phyloP scores from a whole-genome alignment of 2,888 invertebrate genomes.

The Oscheius onirici region DNA sequence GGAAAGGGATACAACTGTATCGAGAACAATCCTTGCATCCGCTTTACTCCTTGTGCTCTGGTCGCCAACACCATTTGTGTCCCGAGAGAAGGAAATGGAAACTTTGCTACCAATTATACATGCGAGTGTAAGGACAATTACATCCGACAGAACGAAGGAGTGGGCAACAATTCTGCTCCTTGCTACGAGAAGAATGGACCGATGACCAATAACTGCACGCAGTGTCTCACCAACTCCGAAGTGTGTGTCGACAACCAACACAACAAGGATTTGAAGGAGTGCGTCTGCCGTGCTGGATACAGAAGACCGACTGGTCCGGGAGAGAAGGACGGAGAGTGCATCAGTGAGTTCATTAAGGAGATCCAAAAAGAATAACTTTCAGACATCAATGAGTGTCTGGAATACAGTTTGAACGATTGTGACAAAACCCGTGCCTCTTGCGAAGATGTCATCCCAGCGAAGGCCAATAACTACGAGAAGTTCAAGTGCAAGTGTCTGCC shows the following conservation, averaged over 20 bases:
- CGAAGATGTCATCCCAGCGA: slow-evolving; percentile 2
- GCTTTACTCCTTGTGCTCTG: slow-evolving; percentile 6
- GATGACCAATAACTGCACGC: slow-evolving; percentile 26
- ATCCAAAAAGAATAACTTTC: slow-evolving; percentile 7
- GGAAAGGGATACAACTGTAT: slow-evolving; percentile 38
- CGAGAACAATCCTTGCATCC: slow-evolving; percentile 7
- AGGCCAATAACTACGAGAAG: neutral
- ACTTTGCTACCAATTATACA: neutral
- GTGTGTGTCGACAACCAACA: neutral
- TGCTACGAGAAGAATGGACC: slow-evolving; percentile 10
- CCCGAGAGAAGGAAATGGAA: neutral
- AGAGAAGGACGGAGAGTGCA: neutral
- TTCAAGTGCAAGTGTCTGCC: slow-evolving; percentile 14
- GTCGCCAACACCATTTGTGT: slow-evolving; percentile 16
- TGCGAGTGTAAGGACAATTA: slow-evolving; percentile 9
- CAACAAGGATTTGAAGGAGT: neutral
- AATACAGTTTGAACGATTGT: slow-evolving; percentile 56
- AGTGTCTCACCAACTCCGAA: neutral
- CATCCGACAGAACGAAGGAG: slow-evolving; percentile 17
- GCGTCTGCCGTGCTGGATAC: slow-evolving; percentile 15
- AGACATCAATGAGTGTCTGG: slow-evolving; percentile 70
- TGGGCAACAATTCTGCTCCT: slow-evolving; percentile 12
- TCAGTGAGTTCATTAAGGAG: slow-evolving; percentile 1
- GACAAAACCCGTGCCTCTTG: slow-evolving; percentile 26
- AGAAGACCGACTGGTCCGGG: neutral